A percentile compares a stretch with the other conserved stretches of the same genome.
phyloP scores from a whole-genome alignment of 2,797 vertebrate species.

The Orientallactaga sibirica region DNA sequence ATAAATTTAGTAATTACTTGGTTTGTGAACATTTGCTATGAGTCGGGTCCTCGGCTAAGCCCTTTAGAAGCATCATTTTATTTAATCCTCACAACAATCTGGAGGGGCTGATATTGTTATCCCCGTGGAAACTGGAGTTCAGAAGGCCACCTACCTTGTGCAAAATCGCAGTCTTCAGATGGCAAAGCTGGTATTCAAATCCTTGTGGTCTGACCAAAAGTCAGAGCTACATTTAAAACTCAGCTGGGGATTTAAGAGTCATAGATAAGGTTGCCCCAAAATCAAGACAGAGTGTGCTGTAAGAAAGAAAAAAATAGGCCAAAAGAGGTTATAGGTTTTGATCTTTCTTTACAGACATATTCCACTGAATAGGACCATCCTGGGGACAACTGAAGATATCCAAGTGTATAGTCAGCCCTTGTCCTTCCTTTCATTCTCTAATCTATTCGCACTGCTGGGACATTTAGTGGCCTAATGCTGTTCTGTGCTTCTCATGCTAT shows the following conservation, averaged over 20 bases:
- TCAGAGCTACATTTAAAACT: slow-evolving; percentile 11
- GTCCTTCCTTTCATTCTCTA: not conserved
- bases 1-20: not conserved
- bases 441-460: not conserved
- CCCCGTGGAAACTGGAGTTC: slow-evolving; percentile 22
- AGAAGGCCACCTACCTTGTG: not conserved
- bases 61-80: not conserved
- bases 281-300: slow-evolving; percentile 6
- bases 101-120: slow-evolving; percentile 7
- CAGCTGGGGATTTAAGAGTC: not conserved
- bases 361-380: not conserved
- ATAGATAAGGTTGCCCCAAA: not conserved
- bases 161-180: not conserved
- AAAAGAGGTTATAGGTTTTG: not conserved
- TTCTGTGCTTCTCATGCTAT: not conserved
- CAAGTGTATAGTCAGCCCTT: not conserved
- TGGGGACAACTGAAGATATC: not conserved
- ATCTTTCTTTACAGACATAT: slow-evolving; percentile 18
- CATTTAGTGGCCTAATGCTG: not conserved
- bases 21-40: not conserved
- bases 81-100: slow-evolving; percentile 8
- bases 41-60: not conserved
- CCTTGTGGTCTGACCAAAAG: not conserved
- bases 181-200: slow-evolving; percentile 20
- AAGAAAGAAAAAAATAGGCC: slow-evolving; percentile 31